phyloP scores from a whole-genome alignment of 1,140 invertebrate species.

The Oreohelix idahoensis region DNA sequence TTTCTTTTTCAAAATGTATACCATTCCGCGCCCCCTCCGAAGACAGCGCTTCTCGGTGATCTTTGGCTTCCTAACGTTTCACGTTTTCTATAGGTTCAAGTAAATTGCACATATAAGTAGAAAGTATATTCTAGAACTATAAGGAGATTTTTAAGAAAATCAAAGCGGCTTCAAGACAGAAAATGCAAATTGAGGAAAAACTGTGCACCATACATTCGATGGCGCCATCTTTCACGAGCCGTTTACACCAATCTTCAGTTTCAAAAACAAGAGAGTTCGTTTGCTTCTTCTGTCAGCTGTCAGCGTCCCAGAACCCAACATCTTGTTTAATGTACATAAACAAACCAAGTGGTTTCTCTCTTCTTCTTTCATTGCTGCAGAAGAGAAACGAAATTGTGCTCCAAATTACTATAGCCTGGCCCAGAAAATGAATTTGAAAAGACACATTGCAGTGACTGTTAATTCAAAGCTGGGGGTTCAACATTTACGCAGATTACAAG shows the following conservation, averaged over 20 bases:
- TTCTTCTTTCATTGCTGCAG: not conserved
- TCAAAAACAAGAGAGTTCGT: constrained; percentile 18
- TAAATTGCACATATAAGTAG: too few species aligned
- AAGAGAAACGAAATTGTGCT: not conserved
- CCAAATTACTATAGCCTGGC: not conserved
- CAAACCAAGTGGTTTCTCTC: not conserved
- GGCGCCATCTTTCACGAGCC: constrained; percentile 24
- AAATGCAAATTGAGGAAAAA: too few species aligned
- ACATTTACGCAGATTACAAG: not conserved
- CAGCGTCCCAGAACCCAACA: constrained; percentile 14
- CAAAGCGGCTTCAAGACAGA: too few species aligned
- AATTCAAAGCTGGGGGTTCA: not conserved
- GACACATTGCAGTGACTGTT: constrained; percentile 4
- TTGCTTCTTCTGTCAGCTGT: constrained; percentile 37
- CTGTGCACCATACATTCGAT: not conserved
- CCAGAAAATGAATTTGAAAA: constrained; percentile 1
- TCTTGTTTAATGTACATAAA: constrained; percentile 37
- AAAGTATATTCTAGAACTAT: too few species aligned
- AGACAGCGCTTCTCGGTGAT: too few species aligned
- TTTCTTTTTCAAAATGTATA: too few species aligned
- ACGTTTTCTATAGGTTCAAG: too few species aligned
- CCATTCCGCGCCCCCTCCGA: too few species aligned
- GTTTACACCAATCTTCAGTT: constrained; percentile 37
- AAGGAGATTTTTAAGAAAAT: too few species aligned
- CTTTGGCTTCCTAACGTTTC: too few species aligned